Base-by-base conservation (phyloP, 2,797 vertebrate species). In the Microtus californicus region DNA sequence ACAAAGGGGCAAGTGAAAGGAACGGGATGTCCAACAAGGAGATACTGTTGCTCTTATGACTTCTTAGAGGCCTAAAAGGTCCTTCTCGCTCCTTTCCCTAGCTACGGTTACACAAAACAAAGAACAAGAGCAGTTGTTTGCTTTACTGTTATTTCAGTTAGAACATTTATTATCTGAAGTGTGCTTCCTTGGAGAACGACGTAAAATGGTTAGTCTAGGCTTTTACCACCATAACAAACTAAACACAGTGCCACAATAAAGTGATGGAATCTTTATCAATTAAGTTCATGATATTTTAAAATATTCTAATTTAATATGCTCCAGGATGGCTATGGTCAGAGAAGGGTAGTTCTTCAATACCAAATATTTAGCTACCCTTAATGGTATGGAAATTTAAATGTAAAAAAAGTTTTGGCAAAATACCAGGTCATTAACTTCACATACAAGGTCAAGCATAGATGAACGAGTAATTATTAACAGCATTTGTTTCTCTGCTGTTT, bases 31-130 rank as follows among this genome's bases (percentile, higher is more conserved):
- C 23, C 88, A 89, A 17, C 1, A 54, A 34, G 2, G 61, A n/a
- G 21, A 40, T 37, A 31, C 11, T 92, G 76, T 63, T 87, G 95
- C 96, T 51, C n/a, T 71, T 96, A 97, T 97, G 95, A 95, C 31
- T 97, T 93, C 97, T 97, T 97, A 97, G 77, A 96, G 91, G 81
- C 97, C 86, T 45, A 81, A 98, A 87, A 90, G 95, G 96, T 98
- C 97, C 29, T 29, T 88, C 78, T 88, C 2, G 81, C 56, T 21
- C 96, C 93, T 79, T 91, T 82, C 95, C 9, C 90, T 95, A 94
- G 86, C 85, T 87, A 19, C 2, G 63, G 48, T 97, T 92, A 97
- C 95, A 81, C 89, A 95, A 91, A 97, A 97, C 95, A 95, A 97
- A 97, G 85, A 96, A 89, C 69, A 96, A 90, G 94, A 92, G 71